phyloP scores from a whole-genome alignment of 2,113 vertebrate species.

The Nycticebus coucang region DNA sequence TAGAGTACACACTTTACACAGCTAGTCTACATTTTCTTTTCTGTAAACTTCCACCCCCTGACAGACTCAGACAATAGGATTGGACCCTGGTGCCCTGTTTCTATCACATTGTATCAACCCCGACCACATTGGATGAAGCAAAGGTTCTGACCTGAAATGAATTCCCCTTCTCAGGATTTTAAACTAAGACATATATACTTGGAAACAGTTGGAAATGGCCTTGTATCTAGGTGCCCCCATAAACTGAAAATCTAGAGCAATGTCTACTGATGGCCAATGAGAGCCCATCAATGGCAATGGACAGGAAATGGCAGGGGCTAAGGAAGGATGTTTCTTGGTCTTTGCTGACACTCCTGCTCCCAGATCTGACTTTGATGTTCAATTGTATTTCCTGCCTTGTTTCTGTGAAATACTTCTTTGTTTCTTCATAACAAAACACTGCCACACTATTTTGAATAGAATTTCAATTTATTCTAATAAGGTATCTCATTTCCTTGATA shows the following conservation, averaged over 20 bases:
- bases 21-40: neutral
- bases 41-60: neutral
- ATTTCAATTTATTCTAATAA: constrained; percentile 27
- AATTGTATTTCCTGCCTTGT: neutral
- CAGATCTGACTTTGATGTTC: neutral
- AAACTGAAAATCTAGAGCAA: neutral
- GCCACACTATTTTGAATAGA: neutral
- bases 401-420: neutral
- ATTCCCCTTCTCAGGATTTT: neutral
- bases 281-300: neutral
- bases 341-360: neutral
- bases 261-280: neutral
- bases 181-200: neutral
- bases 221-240: neutral
- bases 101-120: neutral
- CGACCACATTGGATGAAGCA: neutral
- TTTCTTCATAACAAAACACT: neutral
- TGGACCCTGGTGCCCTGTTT: neutral
- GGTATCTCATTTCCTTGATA: neutral
- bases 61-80: neutral
- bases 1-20: neutral
- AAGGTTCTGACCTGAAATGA: neutral
- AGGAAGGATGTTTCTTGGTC: neutral
- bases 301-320: fast-evolving
- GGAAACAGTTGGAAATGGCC: neutral